Base-by-base conservation (phyloP, 2,888 invertebrate species). In the Carcina quercana region DNA sequence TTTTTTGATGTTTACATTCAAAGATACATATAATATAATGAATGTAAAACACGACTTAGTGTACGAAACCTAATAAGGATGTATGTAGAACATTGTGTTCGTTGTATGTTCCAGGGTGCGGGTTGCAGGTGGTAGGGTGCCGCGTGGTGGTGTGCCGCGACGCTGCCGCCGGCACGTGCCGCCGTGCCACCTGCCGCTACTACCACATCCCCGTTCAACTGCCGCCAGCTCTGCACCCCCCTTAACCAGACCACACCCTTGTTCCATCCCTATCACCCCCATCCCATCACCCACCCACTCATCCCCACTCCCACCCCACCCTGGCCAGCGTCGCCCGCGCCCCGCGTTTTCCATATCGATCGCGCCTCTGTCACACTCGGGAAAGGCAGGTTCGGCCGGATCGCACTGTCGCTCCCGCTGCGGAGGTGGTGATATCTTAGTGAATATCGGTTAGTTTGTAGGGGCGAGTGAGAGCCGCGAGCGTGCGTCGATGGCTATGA, bases 101-200 rank as follows among this genome's bases (percentile, higher is more conserved):
- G 15, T 34, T 31, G 31, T 29, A 34, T 42, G 60, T 89, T 88
- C 42, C 87, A 96, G 96, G 94, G 89, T 93, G 93, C 86, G 90
- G 91, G 87, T 94, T 96, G 88, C 95, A 95, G 89, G 93, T 96
- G 88, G 92, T 91, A 87, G 95, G 95, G 86, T 93, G 95, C 85
- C 93, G 94, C 84, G 96, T 96, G 87, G 95, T 94, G 83, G 96
- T 96, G 79, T 96, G 96, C 86, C 94, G 96, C 82, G 96, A 96
- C 88, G 95, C 95, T 80, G 95, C 94, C 69, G 95, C 95, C 82
- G 95, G 95, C 85, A 90, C 93, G 85, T 96, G 96, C 86, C 89
- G 92, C 76, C 93, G 96, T 84, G 91, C 94, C 85, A 90, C 92
- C 85, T 96, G 96, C 91, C 96, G 96, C 90, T 96, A 95, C 89